Percentiles rank a stretch among this genome's conserved stretches.
Evolutionary conservation across 2,888 invertebrate species (phyloP).

Genomic region (Drosophila falleni): DNA sequence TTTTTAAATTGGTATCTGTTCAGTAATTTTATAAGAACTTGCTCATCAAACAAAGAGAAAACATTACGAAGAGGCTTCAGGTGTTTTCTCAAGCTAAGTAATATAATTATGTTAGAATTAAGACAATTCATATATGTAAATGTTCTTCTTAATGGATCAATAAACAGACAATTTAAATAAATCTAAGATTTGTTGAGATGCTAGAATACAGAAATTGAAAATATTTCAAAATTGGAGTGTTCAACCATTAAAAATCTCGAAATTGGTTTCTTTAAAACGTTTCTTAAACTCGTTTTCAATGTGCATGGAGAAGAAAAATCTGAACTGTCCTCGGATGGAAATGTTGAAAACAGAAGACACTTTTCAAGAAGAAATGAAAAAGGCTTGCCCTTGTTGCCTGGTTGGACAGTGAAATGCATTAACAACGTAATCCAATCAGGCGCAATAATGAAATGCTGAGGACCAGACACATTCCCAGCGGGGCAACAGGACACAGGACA

Average conservation of each 20-base stretch:
- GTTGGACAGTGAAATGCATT: slow-evolving; percentile 59
- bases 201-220: too few species aligned
- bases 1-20: slow-evolving; percentile 10
- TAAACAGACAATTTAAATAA: slow-evolving; percentile 2
- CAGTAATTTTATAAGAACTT: neutral
- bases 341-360: neutral
- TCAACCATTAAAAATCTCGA: neutral
- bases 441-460: slow-evolving; percentile 68
- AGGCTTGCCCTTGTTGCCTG: slow-evolving; percentile 16
- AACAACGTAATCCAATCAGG: slow-evolving; percentile 73
- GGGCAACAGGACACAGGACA: neutral
- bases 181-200: neutral
- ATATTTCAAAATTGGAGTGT: neutral
- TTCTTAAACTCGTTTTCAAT: neutral
- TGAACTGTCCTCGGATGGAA: neutral
- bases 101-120: slow-evolving; percentile 21
- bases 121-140: slow-evolving; percentile 29
- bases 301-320: neutral
- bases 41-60: slow-evolving; percentile 6
- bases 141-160: slow-evolving; percentile 53
- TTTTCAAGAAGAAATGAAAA: slow-evolving; percentile 11
- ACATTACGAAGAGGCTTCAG: neutral
- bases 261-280: neutral
- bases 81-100: neutral
- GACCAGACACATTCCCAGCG: slow-evolving; percentile 42